Evolutionary conservation across 1,140 invertebrate genomes (phyloP), one percentile per base, ranked within the genome.

Genomic region (Carposina sasakii): DNA sequence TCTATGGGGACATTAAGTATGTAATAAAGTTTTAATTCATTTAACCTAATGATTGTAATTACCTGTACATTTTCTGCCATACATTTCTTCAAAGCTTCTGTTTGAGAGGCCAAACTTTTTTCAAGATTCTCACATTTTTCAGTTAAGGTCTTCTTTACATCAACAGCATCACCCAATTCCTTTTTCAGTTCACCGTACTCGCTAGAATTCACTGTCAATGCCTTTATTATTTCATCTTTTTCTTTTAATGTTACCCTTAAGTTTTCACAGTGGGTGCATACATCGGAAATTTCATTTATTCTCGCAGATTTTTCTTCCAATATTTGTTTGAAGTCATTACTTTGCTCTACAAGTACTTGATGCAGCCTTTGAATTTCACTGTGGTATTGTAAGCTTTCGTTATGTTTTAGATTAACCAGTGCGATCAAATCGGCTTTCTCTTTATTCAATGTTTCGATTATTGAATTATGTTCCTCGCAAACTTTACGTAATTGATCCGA

Each of bases 321-420:
- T 9, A 87, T 64, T 52, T 73, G 82, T 52, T 87, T 85, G 31
- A 85, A 79, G 63, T 88, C 87, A 53, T 76, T 77, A n/a, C 60
- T 75, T 44, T 81, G 84, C 37, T 74, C 62, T 46, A 81, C 52
- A 15, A 91, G 52, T 3, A 90, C 57, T 47, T 88, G 84, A 15
- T 88, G 89, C n/a, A 96, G 63, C 26, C 92, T 87, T 70, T 95
- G 92, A 44, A 96, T 92, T 85, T 97, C 94, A 2, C 81, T 87
- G 57, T 96, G 93, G 76, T 96, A 96, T 36, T 91, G 89, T 1
- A 94, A 64, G 64, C 89, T 94, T 76, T 96, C 94, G 46, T 92
- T 89, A 56, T 96, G 94, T 83, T 96, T 96, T 34, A 90, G 85
- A 55, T 91, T 92, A 0, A 96, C 78, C 4, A 91, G 85, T 42